Evolutionary conservation across 2,888 invertebrate genomes (phyloP).

Genomic region (Pristionchus arcanus): DNA sequence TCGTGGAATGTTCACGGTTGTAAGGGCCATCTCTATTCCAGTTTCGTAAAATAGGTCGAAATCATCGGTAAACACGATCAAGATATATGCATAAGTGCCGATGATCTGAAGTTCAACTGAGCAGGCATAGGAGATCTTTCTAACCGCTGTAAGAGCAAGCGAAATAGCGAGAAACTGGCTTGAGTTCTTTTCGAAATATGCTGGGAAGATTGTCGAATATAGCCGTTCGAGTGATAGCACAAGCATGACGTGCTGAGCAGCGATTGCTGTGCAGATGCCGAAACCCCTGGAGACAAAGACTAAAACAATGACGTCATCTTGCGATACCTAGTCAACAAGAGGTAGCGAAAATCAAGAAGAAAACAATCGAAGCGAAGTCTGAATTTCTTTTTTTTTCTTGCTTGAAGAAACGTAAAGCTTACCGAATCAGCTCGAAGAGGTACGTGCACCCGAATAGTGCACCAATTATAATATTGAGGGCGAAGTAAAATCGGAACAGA

Average conservation of each 20-base stretch:
- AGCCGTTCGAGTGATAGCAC: background rate
- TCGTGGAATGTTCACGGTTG: background rate
- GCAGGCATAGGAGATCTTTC: background rate
- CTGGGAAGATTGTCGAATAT: background rate
- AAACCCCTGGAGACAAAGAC: background rate
- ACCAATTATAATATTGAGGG: background rate
- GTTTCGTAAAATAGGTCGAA: background rate
- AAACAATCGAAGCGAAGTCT: background rate
- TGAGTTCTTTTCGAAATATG: background rate
- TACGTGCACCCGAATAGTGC: too few species aligned
- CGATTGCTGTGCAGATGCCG: background rate
- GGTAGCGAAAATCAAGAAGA: background rate
- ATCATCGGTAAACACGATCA: background rate
- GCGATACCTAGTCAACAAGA: background rate
- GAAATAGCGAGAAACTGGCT: background rate
- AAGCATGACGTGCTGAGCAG: background rate
- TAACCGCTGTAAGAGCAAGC: background rate
- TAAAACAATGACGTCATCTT: background rate
- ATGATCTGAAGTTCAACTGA: background rate
- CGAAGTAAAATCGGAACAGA: background rate
- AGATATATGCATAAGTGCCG: background rate
- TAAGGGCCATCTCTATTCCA: background rate
- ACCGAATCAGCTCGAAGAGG: background rate
- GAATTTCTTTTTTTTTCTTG: background rate
- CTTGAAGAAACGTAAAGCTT: background rate